Evolutionary conservation across 2,888 invertebrate species (phyloP).

Genomic region (Gasteruption jaculator): DNA sequence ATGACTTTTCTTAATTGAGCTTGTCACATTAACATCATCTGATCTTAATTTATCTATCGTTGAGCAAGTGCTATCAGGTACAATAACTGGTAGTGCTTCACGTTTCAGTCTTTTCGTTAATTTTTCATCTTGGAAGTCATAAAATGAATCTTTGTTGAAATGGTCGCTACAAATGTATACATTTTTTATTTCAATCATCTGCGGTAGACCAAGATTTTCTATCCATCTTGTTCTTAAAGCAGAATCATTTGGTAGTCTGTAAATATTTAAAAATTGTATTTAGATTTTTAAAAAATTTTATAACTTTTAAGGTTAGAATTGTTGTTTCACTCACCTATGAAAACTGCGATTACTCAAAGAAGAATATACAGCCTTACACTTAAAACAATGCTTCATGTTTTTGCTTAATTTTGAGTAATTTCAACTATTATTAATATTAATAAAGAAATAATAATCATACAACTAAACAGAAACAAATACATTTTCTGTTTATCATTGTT

Average conservation of each 20-base stretch:
- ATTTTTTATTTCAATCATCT: neutral
- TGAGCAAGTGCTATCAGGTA: no score
- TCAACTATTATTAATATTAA: no score
- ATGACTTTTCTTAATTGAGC: no score
- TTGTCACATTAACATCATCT: no score
- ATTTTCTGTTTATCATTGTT: no score
- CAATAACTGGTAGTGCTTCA: neutral
- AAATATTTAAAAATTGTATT: neutral
- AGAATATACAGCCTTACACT: neutral
- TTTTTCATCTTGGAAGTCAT: neutral
- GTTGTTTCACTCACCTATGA: neutral
- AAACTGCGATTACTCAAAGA: neutral
- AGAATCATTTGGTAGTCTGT: neutral
- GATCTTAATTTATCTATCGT: no score
- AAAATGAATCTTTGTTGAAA: neutral
- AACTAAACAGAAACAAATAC: no score
- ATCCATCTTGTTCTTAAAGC: neutral
- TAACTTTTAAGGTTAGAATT: neutral
- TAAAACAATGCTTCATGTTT: neutral
- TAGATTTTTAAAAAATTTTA: no score
- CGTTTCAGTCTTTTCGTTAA: neutral
- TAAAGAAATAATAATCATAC: no score
- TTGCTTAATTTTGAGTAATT: no score
- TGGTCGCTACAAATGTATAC: conserved; percentile 1
- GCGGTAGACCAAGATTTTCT: neutral